A percentile compares a stretch with the other conserved stretches of the same genome.
Evolutionary conservation across 1,140 invertebrate species (phyloP).

Genomic region (Conus betulinus): DNA sequence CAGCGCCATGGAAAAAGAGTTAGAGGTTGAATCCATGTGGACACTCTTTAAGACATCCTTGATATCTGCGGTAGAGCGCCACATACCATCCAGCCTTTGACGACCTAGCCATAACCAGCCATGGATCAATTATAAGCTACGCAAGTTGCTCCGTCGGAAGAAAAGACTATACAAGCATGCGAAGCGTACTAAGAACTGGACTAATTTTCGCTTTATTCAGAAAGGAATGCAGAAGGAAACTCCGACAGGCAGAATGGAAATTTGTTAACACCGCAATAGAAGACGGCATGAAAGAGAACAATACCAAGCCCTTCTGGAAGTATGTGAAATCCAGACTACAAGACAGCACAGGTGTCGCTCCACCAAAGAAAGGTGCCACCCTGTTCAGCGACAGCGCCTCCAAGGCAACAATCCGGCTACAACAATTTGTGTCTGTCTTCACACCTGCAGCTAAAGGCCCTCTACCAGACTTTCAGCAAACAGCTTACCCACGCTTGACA

Average conservation of each 20-base stretch:
- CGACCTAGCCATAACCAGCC: not conserved
- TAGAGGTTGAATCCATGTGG: not conserved
- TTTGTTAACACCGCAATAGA: too few relatives aligned
- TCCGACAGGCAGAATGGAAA: too few relatives aligned
- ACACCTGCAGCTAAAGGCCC: slow-evolving; percentile 39
- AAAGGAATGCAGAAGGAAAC: not conserved
- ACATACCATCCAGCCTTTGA: not conserved
- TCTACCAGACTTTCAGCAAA: too few relatives aligned
- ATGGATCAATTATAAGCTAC: too few relatives aligned
- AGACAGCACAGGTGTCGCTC: slow-evolving; percentile 46
- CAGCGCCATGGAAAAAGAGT: too few relatives aligned
- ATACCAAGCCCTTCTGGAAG: too few relatives aligned
- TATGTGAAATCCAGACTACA: too few relatives aligned
- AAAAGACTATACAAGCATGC: too few relatives aligned
- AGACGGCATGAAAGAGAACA: slow-evolving; percentile 40
- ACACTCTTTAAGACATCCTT: not conserved
- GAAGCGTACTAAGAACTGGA: not conserved
- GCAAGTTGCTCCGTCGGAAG: too few relatives aligned
- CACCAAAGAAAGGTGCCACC: slow-evolving; percentile 38
- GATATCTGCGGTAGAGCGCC: too few relatives aligned
- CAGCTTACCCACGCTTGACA: too few relatives aligned
- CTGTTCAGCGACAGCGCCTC: too few relatives aligned
- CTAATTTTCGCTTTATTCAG: not conserved
- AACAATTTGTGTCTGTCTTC: slow-evolving; percentile 47
- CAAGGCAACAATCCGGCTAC: slow-evolving; percentile 41